Conservation (phyloP, 2,113 vertebrate species). For the Sander vitreus region DNA sequence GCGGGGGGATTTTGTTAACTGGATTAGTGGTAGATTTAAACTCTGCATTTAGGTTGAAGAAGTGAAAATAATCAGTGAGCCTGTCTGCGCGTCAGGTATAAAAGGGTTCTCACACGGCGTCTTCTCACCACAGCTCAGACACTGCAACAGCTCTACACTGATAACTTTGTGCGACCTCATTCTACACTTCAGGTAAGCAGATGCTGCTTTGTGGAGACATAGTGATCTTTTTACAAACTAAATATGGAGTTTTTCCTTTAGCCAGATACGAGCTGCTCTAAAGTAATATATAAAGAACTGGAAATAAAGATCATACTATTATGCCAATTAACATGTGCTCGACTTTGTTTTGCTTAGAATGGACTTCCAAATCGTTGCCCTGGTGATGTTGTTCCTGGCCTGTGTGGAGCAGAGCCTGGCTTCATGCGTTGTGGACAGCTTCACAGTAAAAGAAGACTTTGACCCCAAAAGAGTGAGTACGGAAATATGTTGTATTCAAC, state of each 20-base stretch:
- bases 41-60: slow-evolving; percentile 73
- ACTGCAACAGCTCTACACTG: slow-evolving; percentile 23
- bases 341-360: slow-evolving; percentile 49
- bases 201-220: background rate
- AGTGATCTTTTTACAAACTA: background rate
- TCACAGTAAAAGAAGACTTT: slow-evolving; percentile 89
- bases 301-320: background rate
- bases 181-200: slow-evolving; percentile 55
- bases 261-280: background rate
- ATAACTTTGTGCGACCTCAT: slow-evolving; percentile 17
- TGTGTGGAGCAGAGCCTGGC: slow-evolving; percentile 83
- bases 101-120: slow-evolving; percentile 25
- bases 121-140: slow-evolving; percentile 15
- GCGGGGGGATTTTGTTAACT: slow-evolving; percentile 68
- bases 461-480: slow-evolving; percentile 87
- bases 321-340: background rate
- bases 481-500: background rate
- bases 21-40: slow-evolving; percentile 76
- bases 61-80: slow-evolving; percentile 68
- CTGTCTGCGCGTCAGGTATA: slow-evolving; percentile 47
- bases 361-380: slow-evolving; percentile 68
- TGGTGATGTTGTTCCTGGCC: slow-evolving; percentile 83
- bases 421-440: slow-evolving; percentile 88
- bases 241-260: background rate
- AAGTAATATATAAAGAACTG: background rate